Evolutionary conservation across 2,888 invertebrate species (phyloP).

Genomic region (Caenorhabditis sp.): DNA sequence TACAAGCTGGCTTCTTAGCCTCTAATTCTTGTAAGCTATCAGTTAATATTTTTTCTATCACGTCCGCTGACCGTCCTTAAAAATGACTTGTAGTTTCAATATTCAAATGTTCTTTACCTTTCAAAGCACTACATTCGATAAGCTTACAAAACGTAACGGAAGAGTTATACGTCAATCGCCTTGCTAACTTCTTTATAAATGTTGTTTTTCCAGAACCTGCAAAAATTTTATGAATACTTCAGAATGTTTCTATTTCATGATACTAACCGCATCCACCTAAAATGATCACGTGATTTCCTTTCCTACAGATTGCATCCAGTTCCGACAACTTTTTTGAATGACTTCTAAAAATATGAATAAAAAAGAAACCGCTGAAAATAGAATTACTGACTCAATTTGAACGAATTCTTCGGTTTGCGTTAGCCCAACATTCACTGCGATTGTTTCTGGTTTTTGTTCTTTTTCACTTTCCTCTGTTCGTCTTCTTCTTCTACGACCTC

Average conservation of each 20-base stretch:
- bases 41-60: constrained; percentile 68
- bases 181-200: constrained; percentile 62
- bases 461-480: constrained; percentile 11
- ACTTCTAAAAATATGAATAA: constrained; percentile 34
- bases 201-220: constrained; percentile 68
- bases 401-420: constrained; percentile 40
- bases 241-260: too few relatives aligned
- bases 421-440: constrained; percentile 34
- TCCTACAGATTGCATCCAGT: constrained; percentile 20
- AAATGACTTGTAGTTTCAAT: background rate
- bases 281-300: constrained; percentile 35
- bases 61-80: constrained; percentile 71
- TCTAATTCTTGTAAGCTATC: constrained; percentile 59
- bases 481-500: constrained; percentile 7
- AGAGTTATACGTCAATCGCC: constrained; percentile 47
- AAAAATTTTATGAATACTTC: too few relatives aligned
- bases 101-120: constrained; percentile 21
- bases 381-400: constrained; percentile 49
- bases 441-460: constrained; percentile 31
- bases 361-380: background rate
- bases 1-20: constrained; percentile 67
- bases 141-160: constrained; percentile 52
- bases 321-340: constrained; percentile 54
- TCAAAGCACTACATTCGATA: constrained; percentile 48
- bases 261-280: too few relatives aligned